A percentile compares a stretch with the other conserved stretches of the same genome.
phyloP scores from a whole-genome alignment of 2,888 invertebrate species.

The Rhamphomyia laevipes region DNA sequence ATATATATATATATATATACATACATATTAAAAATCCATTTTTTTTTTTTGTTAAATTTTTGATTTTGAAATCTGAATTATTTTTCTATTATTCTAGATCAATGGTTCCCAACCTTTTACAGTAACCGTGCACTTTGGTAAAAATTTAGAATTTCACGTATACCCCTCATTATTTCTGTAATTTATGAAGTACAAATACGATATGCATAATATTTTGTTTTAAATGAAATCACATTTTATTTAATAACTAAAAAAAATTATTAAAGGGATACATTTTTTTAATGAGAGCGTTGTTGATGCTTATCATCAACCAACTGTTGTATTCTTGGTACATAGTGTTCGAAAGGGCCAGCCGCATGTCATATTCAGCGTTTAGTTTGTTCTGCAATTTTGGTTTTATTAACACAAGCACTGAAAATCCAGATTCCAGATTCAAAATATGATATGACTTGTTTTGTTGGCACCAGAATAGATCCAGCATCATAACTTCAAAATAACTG shows the following conservation, averaged over 20 bases:
- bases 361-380: neutral
- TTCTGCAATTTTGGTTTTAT: neutral
- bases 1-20: too few relatives aligned
- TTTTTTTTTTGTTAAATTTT: too few relatives aligned
- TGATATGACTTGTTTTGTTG: too few relatives aligned
- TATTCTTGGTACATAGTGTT: neutral
- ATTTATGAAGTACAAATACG: neutral
- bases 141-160: neutral
- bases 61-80: too few relatives aligned
- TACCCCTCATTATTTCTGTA: neutral
- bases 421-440: too few relatives aligned
- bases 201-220: neutral
- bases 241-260: neutral
- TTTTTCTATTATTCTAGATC: too few relatives aligned
- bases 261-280: neutral
- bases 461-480: too few relatives aligned
- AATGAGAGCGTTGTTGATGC: neutral
- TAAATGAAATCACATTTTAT: too few relatives aligned
- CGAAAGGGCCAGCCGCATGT: neutral
- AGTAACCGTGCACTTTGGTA: neutral
- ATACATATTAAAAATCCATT: too few relatives aligned
- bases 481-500: too few relatives aligned
- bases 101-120: neutral
- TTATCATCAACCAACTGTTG: neutral
- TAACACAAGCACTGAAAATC: neutral